Evolutionary conservation across 2,797 vertebrate species (phyloP), one percentile per base, ranked within the genome.

Genomic region (Ctenochaetus hawaiiensis): DNA sequence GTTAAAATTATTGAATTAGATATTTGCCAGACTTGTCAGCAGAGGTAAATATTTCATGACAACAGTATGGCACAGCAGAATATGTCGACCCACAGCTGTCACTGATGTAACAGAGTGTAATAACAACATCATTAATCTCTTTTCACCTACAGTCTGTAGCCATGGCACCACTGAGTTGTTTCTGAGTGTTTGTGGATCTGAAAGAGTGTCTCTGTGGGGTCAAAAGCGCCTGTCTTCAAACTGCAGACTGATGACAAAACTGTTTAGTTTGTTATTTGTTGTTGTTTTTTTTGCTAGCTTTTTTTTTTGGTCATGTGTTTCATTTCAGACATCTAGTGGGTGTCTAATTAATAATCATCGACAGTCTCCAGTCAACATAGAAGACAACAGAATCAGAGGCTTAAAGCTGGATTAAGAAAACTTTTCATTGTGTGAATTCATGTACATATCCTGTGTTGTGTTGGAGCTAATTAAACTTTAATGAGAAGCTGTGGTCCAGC

Each of bases 391-490:
- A 2, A 69, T 61, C 54, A 66, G 0, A 7, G 72, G n/a, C 44
- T 60, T 58, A 64, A 44, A 78, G 26, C 66, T 63, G 70, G 51
- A 74, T 74, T 60, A 79, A 48, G 58, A 64, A 69, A 69, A 54
- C 22, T 53, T 80, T 68, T 34, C 74, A 75, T 54, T 41, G 45
- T 65, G 58, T 71, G 67, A 77, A 71, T 66, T 67, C 59, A 53
- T 43, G 66, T 30, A 59, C 22, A 77, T 71, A 81, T 83, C 48
- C 49, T 59, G 17, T 22, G 62, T 61, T 81, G 66, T 64, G 58
- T 56, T 76, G 41, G 23, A 63, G 67, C 72, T 86, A 84, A 84
- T 86, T 72, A 77, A 18, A 65, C 57, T 70, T 82, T 81, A 78
- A 83, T 87, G 76, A 70, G 72, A 76, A 62, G 71, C 67, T 61